These are phyloP conservation scores for Tetrapedia diversipes DNA, from an alignment of 2,888 invertebrate species.

Conservation along the genomic window DNA sequence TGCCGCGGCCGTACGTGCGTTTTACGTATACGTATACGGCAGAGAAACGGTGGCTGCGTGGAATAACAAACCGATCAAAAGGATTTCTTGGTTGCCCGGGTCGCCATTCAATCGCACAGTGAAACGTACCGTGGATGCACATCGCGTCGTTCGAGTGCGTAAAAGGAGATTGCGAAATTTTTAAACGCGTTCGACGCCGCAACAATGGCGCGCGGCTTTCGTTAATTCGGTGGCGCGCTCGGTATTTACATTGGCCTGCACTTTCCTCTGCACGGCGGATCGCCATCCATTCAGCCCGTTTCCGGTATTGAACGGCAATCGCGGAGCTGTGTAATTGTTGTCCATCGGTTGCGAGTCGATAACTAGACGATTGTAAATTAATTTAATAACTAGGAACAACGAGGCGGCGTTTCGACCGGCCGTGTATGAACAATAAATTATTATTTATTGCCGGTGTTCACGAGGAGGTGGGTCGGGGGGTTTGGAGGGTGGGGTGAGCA, in stretches of 20 bases:
- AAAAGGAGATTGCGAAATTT: neutral
- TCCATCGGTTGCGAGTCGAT: slow-evolving; percentile 42
- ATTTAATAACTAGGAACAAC: slow-evolving; percentile 58
- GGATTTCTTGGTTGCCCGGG: slow-evolving; percentile 28
- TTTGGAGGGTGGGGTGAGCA: neutral
- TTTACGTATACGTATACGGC: slow-evolving; percentile 36
- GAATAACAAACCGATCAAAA: slow-evolving; percentile 49
- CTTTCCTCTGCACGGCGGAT: slow-evolving; percentile 7
- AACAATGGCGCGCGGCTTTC: neutral
- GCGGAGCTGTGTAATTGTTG: slow-evolving; percentile 36
- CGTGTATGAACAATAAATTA: slow-evolving; percentile 47
- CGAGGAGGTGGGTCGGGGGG: neutral
- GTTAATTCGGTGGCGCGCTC: slow-evolving; percentile 11
- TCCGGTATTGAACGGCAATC: slow-evolving; percentile 15
- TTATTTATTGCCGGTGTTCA: slow-evolving; percentile 49
- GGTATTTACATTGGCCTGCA: slow-evolving; percentile 14
- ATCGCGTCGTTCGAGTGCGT: neutral
- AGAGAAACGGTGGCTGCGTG: slow-evolving; percentile 36
- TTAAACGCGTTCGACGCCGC: neutral
- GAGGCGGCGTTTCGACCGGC: slow-evolving; percentile 4
- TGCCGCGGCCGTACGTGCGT: slow-evolving; percentile 49
- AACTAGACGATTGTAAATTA: slow-evolving; percentile 60
- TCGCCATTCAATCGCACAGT: neutral
- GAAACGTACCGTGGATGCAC: neutral
- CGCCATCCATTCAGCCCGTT: slow-evolving; percentile 1